phyloP scores from a whole-genome alignment of 2,797 vertebrate species.

The Echiichthys vipera region DNA sequence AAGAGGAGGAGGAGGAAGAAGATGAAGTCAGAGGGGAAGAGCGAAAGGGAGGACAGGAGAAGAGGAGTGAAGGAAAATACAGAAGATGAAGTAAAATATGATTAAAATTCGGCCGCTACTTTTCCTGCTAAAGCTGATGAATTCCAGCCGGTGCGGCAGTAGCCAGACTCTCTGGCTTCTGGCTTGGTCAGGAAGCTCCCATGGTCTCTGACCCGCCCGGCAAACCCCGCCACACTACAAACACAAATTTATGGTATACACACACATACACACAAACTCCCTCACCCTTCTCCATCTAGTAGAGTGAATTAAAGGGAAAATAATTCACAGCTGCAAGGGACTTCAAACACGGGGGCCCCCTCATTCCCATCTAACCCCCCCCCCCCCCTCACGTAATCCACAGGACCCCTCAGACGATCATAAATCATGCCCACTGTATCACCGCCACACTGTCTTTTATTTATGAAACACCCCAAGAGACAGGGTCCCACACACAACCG shows the following conservation, averaged over 20 bases:
- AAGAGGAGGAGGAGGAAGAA: constrained; percentile 37
- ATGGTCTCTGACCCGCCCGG: constrained; percentile 74
- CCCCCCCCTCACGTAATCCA: constrained; percentile 59
- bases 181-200: constrained; percentile 69
- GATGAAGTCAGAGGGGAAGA: constrained; percentile 61
- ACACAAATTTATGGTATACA: constrained; percentile 16
- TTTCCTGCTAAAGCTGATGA: constrained; percentile 64
- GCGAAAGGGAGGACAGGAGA: constrained; percentile 58
- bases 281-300: constrained; percentile 69
- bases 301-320: constrained; percentile 78
- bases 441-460: constrained; percentile 71
- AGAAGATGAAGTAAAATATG: constrained; percentile 64
- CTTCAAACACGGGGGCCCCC: constrained; percentile 79
- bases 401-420: constrained; percentile 69
- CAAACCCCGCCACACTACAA: constrained; percentile 56
- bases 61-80: constrained; percentile 63
- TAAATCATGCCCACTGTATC: constrained; percentile 81
- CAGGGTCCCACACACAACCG: constrained; percentile 59
- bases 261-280: constrained; percentile 60
- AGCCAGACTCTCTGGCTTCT: constrained; percentile 65
- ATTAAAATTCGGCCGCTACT: constrained; percentile 61
- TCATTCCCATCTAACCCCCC: constrained; percentile 52
- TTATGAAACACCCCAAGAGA: constrained; percentile 80
- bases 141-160: constrained; percentile 72
- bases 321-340: constrained; percentile 81